These are phyloP conservation scores for Pelosia muscerda DNA, from an alignment of 2,888 invertebrate species.

Conservation along the genomic window DNA sequence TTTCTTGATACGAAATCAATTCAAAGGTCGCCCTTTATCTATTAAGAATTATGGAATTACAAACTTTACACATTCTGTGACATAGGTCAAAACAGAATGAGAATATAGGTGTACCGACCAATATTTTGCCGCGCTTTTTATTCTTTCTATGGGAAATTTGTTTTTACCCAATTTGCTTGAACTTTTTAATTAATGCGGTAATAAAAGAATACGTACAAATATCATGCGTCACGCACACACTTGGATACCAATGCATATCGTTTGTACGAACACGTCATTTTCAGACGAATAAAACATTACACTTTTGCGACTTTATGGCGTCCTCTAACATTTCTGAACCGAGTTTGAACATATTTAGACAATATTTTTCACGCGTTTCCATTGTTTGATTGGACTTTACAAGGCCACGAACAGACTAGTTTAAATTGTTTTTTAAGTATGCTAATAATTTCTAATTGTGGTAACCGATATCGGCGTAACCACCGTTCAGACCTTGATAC, in stretches of 20 bases:
- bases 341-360: background rate
- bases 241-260: background rate
- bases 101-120: background rate
- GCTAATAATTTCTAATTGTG: slow-evolving; percentile 37
- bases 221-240: background rate
- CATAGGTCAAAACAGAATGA: too few species aligned
- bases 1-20: background rate
- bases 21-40: background rate
- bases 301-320: background rate
- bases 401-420: background rate
- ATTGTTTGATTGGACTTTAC: background rate
- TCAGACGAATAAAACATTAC: background rate
- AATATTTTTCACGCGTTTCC: background rate
- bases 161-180: too few species aligned
- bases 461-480: slow-evolving; percentile 34
- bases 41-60: too few species aligned
- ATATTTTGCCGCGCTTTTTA: too few species aligned
- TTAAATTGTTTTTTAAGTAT: slow-evolving; percentile 18
- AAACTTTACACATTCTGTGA: too few species aligned
- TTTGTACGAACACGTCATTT: slow-evolving; percentile 2
- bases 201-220: background rate
- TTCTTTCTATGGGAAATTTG: too few species aligned
- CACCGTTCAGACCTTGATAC: slow-evolving; percentile 64
- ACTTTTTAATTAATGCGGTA: too few species aligned
- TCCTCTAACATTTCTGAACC: background rate